These are phyloP conservation scores for human (Homo sapiens) DNA, from an alignment of 2,113 vertebrate species.

Conservation along the genomic window GRCh38 chrX:30466001-30466500, in stretches of 20 bases:
- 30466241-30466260: background rate
- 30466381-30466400: background rate
- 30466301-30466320: background rate
- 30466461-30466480: background rate
- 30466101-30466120: background rate
- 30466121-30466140: background rate
- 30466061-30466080: background rate
- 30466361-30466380: background rate
- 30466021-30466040: background rate
- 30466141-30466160: background rate
- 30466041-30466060: background rate
- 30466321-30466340: background rate
- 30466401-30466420: background rate
- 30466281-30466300: background rate
- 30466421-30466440: background rate
- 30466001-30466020: background rate
- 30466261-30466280: background rate
- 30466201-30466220: background rate
- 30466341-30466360: background rate
- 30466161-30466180: background rate
- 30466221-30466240: background rate
- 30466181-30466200: background rate
- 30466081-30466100: background rate
- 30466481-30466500: background rate
- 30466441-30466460: background rate